A percentile compares a stretch with the other conserved stretches of the same genome.
phyloP scores from a whole-genome alignment of 2,797 vertebrate genomes.

The Delichon dasypus region DNA sequence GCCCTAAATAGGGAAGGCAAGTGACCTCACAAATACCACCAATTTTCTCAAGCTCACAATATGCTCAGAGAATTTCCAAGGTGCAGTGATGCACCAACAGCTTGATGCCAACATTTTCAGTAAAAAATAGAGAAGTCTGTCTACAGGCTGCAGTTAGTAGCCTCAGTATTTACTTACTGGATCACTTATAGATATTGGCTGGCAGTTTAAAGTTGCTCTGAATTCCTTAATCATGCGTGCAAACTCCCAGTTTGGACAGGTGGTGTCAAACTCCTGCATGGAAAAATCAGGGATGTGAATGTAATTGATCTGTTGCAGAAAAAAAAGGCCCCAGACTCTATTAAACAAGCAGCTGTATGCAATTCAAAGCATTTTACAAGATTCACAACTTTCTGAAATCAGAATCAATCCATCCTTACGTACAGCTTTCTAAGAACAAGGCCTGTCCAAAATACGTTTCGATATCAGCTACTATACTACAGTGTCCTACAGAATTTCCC shows the following conservation, averaged over 20 bases:
- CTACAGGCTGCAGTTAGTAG: neutral
- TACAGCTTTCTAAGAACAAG: neutral
- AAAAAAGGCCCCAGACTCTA: neutral
- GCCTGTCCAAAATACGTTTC: neutral
- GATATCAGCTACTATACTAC: neutral
- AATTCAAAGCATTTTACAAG: neutral
- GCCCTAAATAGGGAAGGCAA: neutral
- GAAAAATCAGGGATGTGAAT: neutral
- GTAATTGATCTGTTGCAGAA: neutral
- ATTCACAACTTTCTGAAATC: neutral
- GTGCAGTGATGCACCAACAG: neutral
- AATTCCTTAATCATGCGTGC: slow-evolving; percentile 93
- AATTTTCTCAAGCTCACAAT: neutral
- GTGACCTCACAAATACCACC: neutral
- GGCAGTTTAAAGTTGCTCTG: slow-evolving; percentile 84
- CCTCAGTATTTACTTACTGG: slow-evolving; percentile 76
- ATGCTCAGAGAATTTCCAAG: neutral
- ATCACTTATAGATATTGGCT: slow-evolving; percentile 79
- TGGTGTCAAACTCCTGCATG: slow-evolving; percentile 82
- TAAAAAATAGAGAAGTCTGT: neutral
- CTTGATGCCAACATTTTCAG: neutral
- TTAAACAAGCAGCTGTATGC: neutral
- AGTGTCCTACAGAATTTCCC: neutral
- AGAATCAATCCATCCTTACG: neutral
- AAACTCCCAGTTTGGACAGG: slow-evolving; percentile 91